These are phyloP conservation scores for Oxygymnocypris stewartii DNA, from an alignment of 2,113 vertebrate genomes.

Conservation along the genomic window DNA sequence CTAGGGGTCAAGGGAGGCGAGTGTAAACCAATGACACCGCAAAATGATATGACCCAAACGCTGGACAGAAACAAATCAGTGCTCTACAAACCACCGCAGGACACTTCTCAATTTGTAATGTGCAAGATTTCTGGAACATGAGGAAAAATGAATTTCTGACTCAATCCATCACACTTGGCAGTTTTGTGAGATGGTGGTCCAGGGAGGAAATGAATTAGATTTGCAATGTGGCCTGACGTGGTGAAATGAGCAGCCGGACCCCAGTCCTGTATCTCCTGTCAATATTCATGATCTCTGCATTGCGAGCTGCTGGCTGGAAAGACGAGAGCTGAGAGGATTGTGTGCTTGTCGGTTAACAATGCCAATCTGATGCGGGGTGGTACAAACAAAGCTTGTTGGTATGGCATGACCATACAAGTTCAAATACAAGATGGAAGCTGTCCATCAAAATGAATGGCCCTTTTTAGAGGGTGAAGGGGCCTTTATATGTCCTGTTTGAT, in stretches of 20 bases:
- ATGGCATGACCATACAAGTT: slow-evolving; percentile 41
- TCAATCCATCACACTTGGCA: slow-evolving; percentile 76
- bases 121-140: slow-evolving; percentile 69
- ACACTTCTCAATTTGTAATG: slow-evolving; percentile 41
- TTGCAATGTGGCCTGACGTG: slow-evolving; percentile 71
- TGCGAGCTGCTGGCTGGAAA: slow-evolving; percentile 39
- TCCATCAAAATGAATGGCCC: slow-evolving; percentile 52
- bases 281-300: slow-evolving; percentile 64
- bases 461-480: slow-evolving; percentile 47
- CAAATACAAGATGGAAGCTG: slow-evolving; percentile 47
- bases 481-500: slow-evolving; percentile 44
- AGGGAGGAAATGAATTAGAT: slow-evolving; percentile 75
- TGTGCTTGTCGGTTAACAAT: slow-evolving; percentile 32
- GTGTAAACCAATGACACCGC: slow-evolving; percentile 23
- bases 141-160: slow-evolving; percentile 77
- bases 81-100: slow-evolving; percentile 26
- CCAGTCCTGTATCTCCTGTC: slow-evolving; percentile 60
- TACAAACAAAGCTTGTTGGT: slow-evolving; percentile 46
- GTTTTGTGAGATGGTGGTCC: slow-evolving; percentile 67
- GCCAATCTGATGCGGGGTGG: slow-evolving; percentile 2
- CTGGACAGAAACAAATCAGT: slow-evolving; percentile 36
- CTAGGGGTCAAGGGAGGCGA: neutral
- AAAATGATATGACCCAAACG: slow-evolving; percentile 36
- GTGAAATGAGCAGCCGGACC: slow-evolving; percentile 68
- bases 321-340: slow-evolving; percentile 41